Percentiles rank a stretch among this genome's conserved stretches.
These are phyloP conservation scores for Seriola dumerili DNA, from an alignment of 2,113 vertebrate genomes.

Conservation along the genomic window DNA sequence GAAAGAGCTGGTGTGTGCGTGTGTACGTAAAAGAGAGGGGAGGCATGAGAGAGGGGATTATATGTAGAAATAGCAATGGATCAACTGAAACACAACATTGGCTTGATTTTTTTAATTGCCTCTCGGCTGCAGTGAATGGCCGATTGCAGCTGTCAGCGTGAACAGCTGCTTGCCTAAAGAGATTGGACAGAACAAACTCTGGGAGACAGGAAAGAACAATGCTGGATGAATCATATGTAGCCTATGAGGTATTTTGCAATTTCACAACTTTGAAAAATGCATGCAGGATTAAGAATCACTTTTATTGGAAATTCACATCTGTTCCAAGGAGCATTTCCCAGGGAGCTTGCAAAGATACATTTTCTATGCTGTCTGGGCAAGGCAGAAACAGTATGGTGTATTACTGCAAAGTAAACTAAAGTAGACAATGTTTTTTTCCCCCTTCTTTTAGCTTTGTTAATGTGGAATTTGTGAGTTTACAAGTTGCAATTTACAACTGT, in stretches of 20 bases:
- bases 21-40: conserved; percentile 44
- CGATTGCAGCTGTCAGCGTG: conserved; percentile 82
- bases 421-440: conserved; percentile 51
- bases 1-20: conserved; percentile 32
- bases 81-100: conserved; percentile 86
- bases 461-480: conserved; percentile 63
- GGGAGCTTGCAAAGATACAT: conserved; percentile 65
- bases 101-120: conserved; percentile 83
- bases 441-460: conserved; percentile 52
- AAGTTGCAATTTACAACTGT: conserved; percentile 63
- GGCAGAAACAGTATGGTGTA: conserved; percentile 52
- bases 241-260: conserved; percentile 75
- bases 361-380: conserved; percentile 61
- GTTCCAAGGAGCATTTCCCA: conserved; percentile 70
- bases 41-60: conserved; percentile 79
- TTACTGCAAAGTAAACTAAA: conserved; percentile 46
- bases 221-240: conserved; percentile 67
- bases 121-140: conserved; percentile 74
- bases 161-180: conserved; percentile 84
- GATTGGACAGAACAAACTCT: conserved; percentile 63
- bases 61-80: conserved; percentile 82
- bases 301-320: conserved; percentile 77
- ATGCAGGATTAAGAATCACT: conserved; percentile 71
- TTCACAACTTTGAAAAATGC: conserved; percentile 77
- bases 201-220: conserved; percentile 62